These are phyloP conservation scores for Drosophila athabasca DNA, from an alignment of 1,140 invertebrate species.

Conservation along the genomic window DNA sequence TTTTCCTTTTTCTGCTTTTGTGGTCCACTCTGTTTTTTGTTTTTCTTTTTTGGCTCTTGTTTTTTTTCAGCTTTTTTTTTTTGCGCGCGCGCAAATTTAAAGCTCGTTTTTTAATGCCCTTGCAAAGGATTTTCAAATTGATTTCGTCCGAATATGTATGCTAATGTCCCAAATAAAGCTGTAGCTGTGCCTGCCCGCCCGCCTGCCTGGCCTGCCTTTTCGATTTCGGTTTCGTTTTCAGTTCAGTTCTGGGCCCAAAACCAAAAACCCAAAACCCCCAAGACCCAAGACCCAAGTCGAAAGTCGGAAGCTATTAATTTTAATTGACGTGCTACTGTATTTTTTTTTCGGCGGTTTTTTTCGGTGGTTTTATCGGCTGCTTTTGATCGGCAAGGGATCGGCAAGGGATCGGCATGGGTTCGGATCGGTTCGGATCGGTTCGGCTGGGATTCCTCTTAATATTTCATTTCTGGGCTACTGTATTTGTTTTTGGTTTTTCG, in stretches of 20 bases:
- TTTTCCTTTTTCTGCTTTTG: conserved; percentile 11
- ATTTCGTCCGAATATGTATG: conserved; percentile 66
- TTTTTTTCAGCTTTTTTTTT: too few species aligned
- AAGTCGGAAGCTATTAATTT: conserved; percentile 81
- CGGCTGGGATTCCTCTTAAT: conserved; percentile 30
- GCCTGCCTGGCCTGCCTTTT: conserved; percentile 4
- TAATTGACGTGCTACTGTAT: conserved; percentile 81
- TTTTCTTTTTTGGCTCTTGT: conserved; percentile 31
- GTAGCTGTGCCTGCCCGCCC: conserved; percentile 16
- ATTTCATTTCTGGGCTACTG: conserved; percentile 38
- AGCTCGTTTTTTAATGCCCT: conserved; percentile 63
- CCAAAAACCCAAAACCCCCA: not conserved
- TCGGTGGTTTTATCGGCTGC: conserved; percentile 26
- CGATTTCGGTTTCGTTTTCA: conserved; percentile 17
- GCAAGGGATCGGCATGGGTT: not conserved
- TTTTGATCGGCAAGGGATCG: conserved; percentile 22
- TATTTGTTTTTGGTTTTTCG: conserved; percentile 3
- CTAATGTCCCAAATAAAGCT: conserved; percentile 78
- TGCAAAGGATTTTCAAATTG: conserved; percentile 80
- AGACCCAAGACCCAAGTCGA: conserved; percentile 29
- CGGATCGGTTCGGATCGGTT: too few species aligned
- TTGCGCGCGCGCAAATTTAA: conserved; percentile 61
- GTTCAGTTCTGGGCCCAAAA: conserved; percentile 2
- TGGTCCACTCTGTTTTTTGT: conserved; percentile 3
- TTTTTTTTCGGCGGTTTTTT: conserved; percentile 32